Evolutionary conservation across 2,113 vertebrate species (phyloP).

Genomic region (Cranoglanis bouderius): DNA sequence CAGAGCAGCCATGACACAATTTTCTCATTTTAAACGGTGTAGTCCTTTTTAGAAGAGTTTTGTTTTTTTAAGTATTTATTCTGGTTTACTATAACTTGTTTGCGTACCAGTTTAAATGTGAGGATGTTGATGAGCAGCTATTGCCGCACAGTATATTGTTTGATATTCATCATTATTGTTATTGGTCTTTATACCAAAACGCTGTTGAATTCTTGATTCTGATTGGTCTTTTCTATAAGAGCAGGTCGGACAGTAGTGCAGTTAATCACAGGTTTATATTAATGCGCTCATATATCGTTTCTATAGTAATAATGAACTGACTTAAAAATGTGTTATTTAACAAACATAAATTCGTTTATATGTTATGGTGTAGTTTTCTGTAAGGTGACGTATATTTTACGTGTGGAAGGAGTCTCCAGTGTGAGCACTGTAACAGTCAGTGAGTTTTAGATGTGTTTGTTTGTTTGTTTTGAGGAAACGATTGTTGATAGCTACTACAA

Average conservation of each 20-base stretch:
- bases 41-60: neutral
- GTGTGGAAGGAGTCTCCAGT: neutral
- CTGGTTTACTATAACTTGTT: neutral
- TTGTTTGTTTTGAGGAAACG: neutral
- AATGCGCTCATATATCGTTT: neutral
- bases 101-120: neutral
- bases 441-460: no score
- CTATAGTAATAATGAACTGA: neutral
- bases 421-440: neutral
- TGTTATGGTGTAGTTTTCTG: neutral
- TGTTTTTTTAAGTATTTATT: neutral
- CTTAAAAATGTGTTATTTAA: neutral
- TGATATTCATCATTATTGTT: neutral
- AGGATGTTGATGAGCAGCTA: neutral
- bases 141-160: neutral
- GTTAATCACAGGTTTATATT: neutral
- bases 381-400: neutral
- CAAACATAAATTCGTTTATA: neutral
- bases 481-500: neutral
- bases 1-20: neutral
- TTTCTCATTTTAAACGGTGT: neutral
- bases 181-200: neutral
- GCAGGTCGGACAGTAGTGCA: neutral
- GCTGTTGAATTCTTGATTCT: neutral
- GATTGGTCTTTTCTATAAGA: neutral